Evolutionary conservation across 2,888 invertebrate genomes (phyloP).

Genomic region (Antheraea yamamai): DNA sequence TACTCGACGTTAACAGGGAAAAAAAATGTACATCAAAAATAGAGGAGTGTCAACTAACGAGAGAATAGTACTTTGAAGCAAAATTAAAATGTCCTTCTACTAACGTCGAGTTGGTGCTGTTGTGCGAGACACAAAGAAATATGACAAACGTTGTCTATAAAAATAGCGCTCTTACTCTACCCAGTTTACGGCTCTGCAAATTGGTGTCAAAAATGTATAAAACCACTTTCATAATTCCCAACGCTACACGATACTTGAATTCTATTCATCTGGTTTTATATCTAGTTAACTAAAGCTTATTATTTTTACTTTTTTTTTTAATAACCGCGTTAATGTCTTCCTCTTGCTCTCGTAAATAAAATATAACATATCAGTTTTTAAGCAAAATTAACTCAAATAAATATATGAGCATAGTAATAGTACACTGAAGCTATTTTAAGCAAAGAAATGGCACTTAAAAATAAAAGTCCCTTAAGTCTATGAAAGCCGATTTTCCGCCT

Average conservation of each 20-base stretch:
- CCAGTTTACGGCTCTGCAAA: neutral
- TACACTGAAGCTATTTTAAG: too few relatives aligned
- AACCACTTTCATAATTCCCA: neutral
- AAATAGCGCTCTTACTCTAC: neutral
- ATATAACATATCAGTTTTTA: too few relatives aligned
- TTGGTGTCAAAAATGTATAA: neutral
- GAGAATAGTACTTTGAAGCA: constrained; percentile 1
- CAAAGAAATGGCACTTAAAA: too few relatives aligned
- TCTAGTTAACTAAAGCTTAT: neutral
- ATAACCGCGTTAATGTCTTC: neutral
- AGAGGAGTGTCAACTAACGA: neutral
- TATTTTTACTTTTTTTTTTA: neutral
- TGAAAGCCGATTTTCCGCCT: too few relatives aligned
- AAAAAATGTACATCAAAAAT: neutral
- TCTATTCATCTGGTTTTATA: neutral
- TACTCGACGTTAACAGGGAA: neutral
- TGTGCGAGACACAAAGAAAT: neutral
- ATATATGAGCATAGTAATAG: too few relatives aligned
- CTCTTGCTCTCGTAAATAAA: too few relatives aligned
- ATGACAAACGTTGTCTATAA: neutral
- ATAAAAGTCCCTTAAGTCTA: too few relatives aligned
- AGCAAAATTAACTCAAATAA: too few relatives aligned
- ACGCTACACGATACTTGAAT: neutral
- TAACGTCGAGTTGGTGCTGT: neutral
- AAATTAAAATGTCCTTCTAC: constrained; percentile 1